Evolutionary conservation across 2,888 invertebrate species (phyloP).

Genomic region (Beris morrisii): DNA sequence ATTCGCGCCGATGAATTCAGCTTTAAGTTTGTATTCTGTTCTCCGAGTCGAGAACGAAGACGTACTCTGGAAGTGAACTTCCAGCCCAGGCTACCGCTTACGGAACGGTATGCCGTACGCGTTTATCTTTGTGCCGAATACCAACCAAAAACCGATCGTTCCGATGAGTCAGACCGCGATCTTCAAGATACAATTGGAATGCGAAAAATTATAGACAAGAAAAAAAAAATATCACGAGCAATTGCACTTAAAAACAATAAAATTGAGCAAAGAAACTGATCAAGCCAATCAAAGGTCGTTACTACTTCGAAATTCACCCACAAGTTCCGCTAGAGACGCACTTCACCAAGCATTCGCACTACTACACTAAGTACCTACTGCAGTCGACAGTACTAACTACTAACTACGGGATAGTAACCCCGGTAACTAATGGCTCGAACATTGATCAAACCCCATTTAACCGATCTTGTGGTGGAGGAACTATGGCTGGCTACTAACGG

Average conservation of each 20-base stretch:
- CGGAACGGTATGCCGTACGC: conserved; percentile 1
- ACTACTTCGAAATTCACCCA: no score
- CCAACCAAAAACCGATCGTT: conserved; percentile 1
- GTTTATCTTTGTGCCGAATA: conserved; percentile 14
- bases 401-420: no score
- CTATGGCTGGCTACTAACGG: no score
- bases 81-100: neutral
- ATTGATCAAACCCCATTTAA: no score
- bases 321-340: no score
- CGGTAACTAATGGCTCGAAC: no score
- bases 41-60: conserved; percentile 8
- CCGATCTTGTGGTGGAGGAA: no score
- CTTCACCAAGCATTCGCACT: no score
- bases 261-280: no score
- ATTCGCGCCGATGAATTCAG: neutral
- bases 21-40: conserved; percentile 7
- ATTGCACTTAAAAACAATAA: conserved; percentile 7
- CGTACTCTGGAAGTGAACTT: conserved; percentile 1
- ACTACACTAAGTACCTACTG: no score
- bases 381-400: no score
- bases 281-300: no score
- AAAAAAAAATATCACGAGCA: conserved; percentile 4
- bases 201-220: conserved; percentile 28
- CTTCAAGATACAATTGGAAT: conserved; percentile 28
- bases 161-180: conserved; percentile 15